phyloP scores from a whole-genome alignment of 2,888 invertebrate genomes.

The Mythimna lalbum region DNA sequence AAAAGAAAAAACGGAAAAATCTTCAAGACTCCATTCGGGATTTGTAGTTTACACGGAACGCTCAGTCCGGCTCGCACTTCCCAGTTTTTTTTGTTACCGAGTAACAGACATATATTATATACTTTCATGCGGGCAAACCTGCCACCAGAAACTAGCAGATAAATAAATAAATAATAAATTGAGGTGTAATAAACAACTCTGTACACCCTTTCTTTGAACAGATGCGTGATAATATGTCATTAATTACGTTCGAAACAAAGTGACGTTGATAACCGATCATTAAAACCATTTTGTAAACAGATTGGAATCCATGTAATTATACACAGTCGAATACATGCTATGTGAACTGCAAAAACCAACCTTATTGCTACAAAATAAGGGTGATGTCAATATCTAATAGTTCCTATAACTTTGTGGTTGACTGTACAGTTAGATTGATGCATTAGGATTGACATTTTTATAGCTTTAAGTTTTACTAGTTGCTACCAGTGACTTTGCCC shows the following conservation, averaged over 20 bases:
- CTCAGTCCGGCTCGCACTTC: no score
- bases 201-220: background rate
- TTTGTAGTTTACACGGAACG: no score
- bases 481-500: no score
- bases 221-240: background rate
- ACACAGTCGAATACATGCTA: background rate
- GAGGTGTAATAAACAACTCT: background rate
- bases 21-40: no score
- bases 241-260: conserved; percentile 4
- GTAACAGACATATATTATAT: no score
- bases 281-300: conserved; percentile 23
- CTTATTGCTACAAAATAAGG: background rate
- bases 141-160: no score
- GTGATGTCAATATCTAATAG: background rate
- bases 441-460: conserved; percentile 20
- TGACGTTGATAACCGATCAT: conserved; percentile 5
- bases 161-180: no score
- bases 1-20: no score
- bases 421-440: conserved; percentile 4
- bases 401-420: background rate
- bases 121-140: no score
- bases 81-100: no score
- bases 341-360: background rate
- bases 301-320: conserved; percentile 24
- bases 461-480: background rate